Conservation (phyloP, 2,888 invertebrate species). For the Melanostoma mellinum region DNA sequence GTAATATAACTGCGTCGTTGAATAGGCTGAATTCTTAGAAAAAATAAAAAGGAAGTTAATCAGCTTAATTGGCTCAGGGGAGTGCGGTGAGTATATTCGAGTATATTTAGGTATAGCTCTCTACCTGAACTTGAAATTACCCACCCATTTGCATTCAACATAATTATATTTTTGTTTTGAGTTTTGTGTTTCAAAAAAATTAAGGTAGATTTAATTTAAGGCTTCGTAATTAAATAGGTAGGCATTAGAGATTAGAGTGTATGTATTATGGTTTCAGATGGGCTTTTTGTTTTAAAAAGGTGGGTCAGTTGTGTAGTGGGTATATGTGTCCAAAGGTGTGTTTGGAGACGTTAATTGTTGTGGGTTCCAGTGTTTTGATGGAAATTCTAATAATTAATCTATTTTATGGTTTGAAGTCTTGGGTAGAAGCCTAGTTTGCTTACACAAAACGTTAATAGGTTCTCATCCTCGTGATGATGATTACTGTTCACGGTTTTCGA, state of each 20-base stretch:
- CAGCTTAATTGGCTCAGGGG: slow-evolving; percentile 60
- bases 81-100: neutral
- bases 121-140: slow-evolving; percentile 59
- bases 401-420: too few species aligned
- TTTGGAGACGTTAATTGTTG: neutral
- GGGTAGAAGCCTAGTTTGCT: too few species aligned
- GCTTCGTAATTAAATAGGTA: slow-evolving; percentile 31
- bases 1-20: slow-evolving; percentile 34
- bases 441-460: too few species aligned
- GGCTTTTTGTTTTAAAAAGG: slow-evolving; percentile 19
- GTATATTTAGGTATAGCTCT: slow-evolving; percentile 44
- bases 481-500: too few species aligned
- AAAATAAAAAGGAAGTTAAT: slow-evolving; percentile 62
- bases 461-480: too few species aligned
- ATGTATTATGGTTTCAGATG: neutral
- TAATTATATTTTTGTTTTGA: slow-evolving; percentile 26
- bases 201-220: slow-evolving; percentile 35
- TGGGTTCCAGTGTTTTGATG: too few species aligned
- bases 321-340: neutral
- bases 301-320: neutral
- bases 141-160: slow-evolving; percentile 53
- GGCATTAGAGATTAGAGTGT: neutral
- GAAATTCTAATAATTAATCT: too few species aligned
- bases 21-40: slow-evolving; percentile 50
- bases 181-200: slow-evolving; percentile 21